Evolutionary conservation across 2,888 invertebrate genomes (phyloP), one percentile per base, ranked within the genome.

Genomic region (Nomada fabriciana): DNA sequence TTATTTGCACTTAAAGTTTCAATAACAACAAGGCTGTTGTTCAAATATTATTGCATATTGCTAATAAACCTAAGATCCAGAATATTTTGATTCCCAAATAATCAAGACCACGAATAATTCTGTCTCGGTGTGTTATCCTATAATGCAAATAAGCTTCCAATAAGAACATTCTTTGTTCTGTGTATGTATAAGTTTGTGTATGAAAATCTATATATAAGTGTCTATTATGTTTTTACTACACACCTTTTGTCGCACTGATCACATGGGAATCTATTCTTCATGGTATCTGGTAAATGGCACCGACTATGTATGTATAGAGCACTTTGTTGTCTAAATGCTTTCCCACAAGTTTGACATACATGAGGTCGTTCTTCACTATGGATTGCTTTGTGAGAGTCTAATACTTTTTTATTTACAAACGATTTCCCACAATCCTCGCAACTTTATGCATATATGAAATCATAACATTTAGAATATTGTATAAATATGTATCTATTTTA

Each of bases 191-290:
- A 42, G 36, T 42, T 36, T 36, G 7, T 29, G 13, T 25, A 25
- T 18, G 11, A 42, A 7, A 23, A 43, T 18, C 18, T 29, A 36
- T 25, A 59, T 47, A 2, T 69, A 23, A 15, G 43, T 60, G 11
- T 36, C 20, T 18, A 36, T 25, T 36, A 43, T 13, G 42, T 23
- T 53, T 47, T 57, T 86, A 23, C 11, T 25, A 55, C 61, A 61
- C 86, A 94, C 92, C 94, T 94, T 91, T 95, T 95, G 78, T 95
- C 95, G 88, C 95, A 95, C 80, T 95, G 94, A 91, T 95, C 95
- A 88, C 95, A 95, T n/a, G 94, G 95, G 90, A 94, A 95, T 85
- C 94, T 94, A 91, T 95, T 95, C 91, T 95, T 95, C 85, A 95
- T 91, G 77, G 95, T 95, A 25, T 94, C 95, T 0, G 95, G 95